Conservation (phyloP, 1,140 invertebrate genomes). For the Temnothorax nylanderi region DNA sequence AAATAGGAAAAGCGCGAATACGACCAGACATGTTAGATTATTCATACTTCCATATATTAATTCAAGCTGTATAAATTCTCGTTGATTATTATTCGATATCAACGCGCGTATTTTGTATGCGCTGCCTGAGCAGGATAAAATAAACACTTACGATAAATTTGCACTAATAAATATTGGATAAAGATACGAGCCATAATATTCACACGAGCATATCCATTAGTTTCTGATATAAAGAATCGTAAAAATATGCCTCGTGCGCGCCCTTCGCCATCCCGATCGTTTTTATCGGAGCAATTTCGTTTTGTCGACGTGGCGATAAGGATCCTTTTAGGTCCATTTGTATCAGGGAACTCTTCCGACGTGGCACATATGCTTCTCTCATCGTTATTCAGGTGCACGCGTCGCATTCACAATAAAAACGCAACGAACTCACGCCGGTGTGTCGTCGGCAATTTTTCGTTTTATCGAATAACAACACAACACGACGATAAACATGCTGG, state of each 20-base stretch:
- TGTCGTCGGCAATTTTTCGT: constrained; percentile 23
- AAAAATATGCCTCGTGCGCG: background rate
- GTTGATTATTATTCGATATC: background rate
- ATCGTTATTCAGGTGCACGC: constrained; percentile 41
- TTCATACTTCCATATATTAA: background rate
- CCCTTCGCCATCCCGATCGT: background rate
- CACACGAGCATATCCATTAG: background rate
- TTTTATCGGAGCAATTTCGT: constrained; percentile 36
- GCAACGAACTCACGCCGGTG: constrained; percentile 3
- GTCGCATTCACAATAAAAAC: constrained; percentile 17
- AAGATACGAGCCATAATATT: background rate
- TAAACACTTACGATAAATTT: background rate
- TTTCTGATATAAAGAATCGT: background rate
- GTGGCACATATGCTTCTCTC: background rate
- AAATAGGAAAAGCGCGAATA: too few species aligned
- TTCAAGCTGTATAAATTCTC: background rate
- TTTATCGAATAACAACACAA: constrained; percentile 38
- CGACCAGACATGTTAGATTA: background rate
- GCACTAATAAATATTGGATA: background rate
- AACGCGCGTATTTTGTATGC: background rate
- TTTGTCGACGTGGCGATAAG: constrained; percentile 28
- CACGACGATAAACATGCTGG: constrained; percentile 3
- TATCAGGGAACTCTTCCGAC: background rate
- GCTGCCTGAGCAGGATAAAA: background rate
- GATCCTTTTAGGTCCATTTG: constrained; percentile 29